These are phyloP conservation scores for Tachystola acroxantha DNA, from an alignment of 2,888 invertebrate genomes.

Conservation along the genomic window DNA sequence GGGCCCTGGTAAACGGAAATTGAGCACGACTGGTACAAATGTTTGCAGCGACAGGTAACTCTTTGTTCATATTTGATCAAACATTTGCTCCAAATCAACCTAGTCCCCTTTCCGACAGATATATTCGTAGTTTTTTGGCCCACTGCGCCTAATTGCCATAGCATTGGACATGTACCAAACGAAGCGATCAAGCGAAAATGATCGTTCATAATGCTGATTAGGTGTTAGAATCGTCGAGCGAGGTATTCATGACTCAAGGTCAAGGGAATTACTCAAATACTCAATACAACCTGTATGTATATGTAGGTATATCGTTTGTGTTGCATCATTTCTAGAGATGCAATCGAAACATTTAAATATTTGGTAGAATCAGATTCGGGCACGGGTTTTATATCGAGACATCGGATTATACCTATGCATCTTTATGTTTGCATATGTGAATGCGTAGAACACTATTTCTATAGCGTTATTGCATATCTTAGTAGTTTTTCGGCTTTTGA, in stretches of 20 bases:
- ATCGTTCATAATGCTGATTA: slow-evolving; percentile 37
- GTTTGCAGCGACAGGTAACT: background rate
- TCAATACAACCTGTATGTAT: slow-evolving; percentile 1
- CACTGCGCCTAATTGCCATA: slow-evolving; percentile 60
- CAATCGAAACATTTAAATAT: too few species aligned
- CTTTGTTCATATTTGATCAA: slow-evolving; percentile 18
- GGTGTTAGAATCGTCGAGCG: slow-evolving; percentile 36
- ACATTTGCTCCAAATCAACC: slow-evolving; percentile 17
- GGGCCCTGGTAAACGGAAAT: too few species aligned
- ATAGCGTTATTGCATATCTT: too few species aligned
- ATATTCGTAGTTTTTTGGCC: slow-evolving; percentile 64
- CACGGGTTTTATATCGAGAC: too few species aligned
- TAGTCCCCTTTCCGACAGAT: slow-evolving; percentile 34
- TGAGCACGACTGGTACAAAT: background rate
- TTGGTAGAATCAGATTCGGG: too few species aligned
- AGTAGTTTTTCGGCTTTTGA: too few species aligned
- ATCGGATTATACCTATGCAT: too few species aligned
- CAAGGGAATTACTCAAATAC: slow-evolving; percentile 43
- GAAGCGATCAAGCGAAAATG: slow-evolving; percentile 53
- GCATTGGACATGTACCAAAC: slow-evolving; percentile 70
- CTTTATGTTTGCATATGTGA: too few species aligned
- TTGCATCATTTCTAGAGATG: too few species aligned
- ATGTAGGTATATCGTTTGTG: too few species aligned
- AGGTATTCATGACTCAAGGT: slow-evolving; percentile 36
- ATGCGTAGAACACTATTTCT: too few species aligned